Conservation (phyloP, 2,888 invertebrate genomes). For the Lamproptera curius region DNA sequence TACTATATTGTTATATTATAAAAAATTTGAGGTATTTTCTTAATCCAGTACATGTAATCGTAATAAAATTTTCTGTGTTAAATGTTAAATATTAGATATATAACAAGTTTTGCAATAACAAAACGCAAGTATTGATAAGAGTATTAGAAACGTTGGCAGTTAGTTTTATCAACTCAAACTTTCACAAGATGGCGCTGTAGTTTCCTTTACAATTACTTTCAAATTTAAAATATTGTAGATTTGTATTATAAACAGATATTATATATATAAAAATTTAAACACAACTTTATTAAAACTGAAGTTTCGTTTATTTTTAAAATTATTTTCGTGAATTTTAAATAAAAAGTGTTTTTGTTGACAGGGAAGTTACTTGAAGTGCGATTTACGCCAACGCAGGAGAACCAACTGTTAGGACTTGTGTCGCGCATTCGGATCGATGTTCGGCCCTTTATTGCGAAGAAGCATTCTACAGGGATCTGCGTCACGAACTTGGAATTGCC, state of each 20-base stretch:
- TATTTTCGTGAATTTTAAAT: background rate
- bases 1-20: no score
- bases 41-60: no score
- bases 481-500: conserved; percentile 83
- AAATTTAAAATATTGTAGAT: background rate
- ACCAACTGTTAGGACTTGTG: conserved; percentile 57
- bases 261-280: conserved; percentile 3
- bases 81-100: no score
- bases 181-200: conserved; percentile 19
- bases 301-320: no score
- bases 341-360: conserved; percentile 24
- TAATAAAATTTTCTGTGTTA: no score
- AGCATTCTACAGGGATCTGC: conserved; percentile 83
- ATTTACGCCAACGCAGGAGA: conserved; percentile 43
- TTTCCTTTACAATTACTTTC: conserved; percentile 7
- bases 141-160: conserved; percentile 12
- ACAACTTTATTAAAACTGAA: background rate
- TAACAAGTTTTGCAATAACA: background rate
- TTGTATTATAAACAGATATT: background rate
- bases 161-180: conserved; percentile 1
- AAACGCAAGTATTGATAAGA: conserved; percentile 1
- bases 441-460: conserved; percentile 81
- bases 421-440: conserved; percentile 82
- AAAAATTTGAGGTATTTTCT: no score
- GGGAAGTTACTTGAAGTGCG: conserved; percentile 27